phyloP scores from a whole-genome alignment of 2,888 invertebrate species.

The Drosophila lacicola region DNA sequence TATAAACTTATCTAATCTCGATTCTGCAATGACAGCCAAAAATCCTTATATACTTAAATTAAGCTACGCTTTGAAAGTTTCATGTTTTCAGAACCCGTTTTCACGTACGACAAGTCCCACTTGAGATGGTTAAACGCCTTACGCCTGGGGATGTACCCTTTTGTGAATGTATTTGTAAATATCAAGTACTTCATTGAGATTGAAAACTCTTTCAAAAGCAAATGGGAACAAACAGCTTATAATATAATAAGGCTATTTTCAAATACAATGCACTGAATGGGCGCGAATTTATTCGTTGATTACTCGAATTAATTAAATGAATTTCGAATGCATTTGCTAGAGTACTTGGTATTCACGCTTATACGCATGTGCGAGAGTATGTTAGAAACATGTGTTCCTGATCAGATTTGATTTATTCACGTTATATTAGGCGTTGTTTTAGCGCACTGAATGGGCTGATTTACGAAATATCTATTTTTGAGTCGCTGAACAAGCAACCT shows the following conservation, averaged over 20 bases:
- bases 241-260: not conserved
- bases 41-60: not conserved
- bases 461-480: slow-evolving; percentile 15
- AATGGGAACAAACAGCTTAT: not conserved
- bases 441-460: slow-evolving; percentile 9
- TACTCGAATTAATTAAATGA: not conserved
- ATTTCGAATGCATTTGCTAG: not conserved
- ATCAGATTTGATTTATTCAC: slow-evolving; percentile 19
- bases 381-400: not conserved
- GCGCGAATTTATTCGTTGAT: not conserved
- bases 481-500: slow-evolving; percentile 9
- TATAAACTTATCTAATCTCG: too few species aligned
- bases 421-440: slow-evolving; percentile 1
- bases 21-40: too few species aligned
- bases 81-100: not conserved
- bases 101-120: not conserved
- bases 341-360: not conserved
- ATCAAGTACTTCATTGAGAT: not conserved
- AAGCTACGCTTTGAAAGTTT: not conserved
- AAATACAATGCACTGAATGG: not conserved
- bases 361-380: not conserved
- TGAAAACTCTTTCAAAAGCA: not conserved
- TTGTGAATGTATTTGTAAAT: too few species aligned
- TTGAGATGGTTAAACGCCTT: too few species aligned
- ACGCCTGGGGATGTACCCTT: too few species aligned